These are phyloP conservation scores for Amblyopsis rosae DNA, from an alignment of 2,113 vertebrate species.

Conservation along the genomic window DNA sequence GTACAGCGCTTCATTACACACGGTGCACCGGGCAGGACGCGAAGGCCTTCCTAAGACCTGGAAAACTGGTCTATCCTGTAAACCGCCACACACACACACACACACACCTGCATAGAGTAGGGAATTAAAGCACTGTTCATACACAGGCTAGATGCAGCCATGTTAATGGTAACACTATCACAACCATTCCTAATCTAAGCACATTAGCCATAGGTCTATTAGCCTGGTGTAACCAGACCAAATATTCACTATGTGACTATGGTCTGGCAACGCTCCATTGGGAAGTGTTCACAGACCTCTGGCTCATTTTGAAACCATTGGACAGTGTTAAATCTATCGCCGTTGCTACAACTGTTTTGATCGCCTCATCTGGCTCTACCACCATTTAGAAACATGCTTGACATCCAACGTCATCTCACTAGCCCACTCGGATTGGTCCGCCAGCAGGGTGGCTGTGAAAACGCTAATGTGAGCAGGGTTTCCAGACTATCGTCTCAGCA, in stretches of 20 bases:
- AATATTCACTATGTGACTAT: too few species aligned
- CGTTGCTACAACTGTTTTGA: too few species aligned
- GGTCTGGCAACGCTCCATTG: too few species aligned
- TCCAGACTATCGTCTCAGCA: too few species aligned
- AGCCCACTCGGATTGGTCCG: background rate
- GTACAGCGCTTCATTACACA: conserved; percentile 29
- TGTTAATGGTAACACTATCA: conserved; percentile 27
- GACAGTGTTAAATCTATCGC: too few species aligned
- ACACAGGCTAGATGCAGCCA: conserved; percentile 3
- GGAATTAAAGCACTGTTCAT: conserved; percentile 7
- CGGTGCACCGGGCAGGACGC: conserved; percentile 31
- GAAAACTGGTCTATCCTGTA: conserved; percentile 65
- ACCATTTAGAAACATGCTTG: too few species aligned
- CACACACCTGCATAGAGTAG: conserved; percentile 8
- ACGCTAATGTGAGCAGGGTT: too few species aligned
- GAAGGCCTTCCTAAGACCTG: conserved; percentile 49
- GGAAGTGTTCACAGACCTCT: too few species aligned
- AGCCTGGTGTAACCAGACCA: background rate
- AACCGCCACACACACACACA: conserved; percentile 11
- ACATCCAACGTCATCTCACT: too few species aligned
- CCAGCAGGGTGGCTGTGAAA: too few species aligned
- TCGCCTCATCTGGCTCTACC: too few species aligned
- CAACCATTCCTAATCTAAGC: conserved; percentile 23
- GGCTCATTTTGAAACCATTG: too few species aligned
- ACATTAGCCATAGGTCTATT: conserved; percentile 8